Percentiles rank a stretch among this genome's conserved stretches.
Conservation (phyloP, 2,797 vertebrate genomes). For the Onychomys torridus region DNA sequence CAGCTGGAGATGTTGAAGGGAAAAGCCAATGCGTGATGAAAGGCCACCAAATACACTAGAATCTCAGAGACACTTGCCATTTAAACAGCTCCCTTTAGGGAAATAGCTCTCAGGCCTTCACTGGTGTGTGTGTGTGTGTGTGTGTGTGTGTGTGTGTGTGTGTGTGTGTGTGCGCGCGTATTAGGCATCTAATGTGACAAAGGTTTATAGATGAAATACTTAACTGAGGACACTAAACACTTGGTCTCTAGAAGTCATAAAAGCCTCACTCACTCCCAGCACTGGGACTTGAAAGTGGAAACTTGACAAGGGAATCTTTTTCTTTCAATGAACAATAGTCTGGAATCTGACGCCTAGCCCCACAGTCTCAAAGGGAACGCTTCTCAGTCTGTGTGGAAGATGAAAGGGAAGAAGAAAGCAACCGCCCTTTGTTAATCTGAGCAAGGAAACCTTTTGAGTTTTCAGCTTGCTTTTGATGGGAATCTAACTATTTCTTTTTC, state of each 20-base stretch:
- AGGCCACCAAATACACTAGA: background rate
- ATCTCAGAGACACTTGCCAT: constrained; percentile 43
- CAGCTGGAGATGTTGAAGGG: background rate
- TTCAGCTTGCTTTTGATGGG: background rate
- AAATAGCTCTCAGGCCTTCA: constrained; percentile 15
- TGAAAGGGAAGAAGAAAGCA: background rate
- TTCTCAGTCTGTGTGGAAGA: constrained; percentile 1
- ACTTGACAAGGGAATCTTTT: background rate
- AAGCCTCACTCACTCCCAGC: background rate
- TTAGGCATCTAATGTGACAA: background rate
- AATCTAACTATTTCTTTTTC: background rate
- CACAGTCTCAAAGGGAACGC: background rate
- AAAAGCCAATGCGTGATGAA: constrained; percentile 3
- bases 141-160: too few relatives aligned
- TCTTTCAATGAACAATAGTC: constrained; percentile 11
- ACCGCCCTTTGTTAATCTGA: background rate
- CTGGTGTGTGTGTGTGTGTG: background rate
- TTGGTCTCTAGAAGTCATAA: constrained; percentile 21
- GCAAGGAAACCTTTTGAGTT: background rate
- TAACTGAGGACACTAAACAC: constrained; percentile 18
- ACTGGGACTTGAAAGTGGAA: background rate
- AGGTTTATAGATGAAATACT: constrained; percentile 11
- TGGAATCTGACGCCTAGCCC: constrained; percentile 50
- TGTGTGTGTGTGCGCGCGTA: rapidly evolving
- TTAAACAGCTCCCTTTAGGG: constrained; percentile 51